Base-by-base conservation (phyloP, 2,888 invertebrate genomes). In the Macrophya alboannulata region DNA sequence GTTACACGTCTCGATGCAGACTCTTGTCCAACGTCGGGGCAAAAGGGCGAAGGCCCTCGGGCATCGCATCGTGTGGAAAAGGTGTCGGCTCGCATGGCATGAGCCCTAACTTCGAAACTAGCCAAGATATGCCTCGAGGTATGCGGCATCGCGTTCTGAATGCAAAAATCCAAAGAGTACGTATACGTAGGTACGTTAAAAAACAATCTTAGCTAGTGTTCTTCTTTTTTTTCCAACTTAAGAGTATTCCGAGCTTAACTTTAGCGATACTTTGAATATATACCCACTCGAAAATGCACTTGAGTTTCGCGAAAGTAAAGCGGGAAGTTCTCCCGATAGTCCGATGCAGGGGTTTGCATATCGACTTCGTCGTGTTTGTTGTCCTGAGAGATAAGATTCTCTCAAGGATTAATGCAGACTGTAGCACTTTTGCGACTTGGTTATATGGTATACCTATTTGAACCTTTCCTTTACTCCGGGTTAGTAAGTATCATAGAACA, bases 91-190 rank as follows among this genome's bases (percentile, higher is more conserved):
- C 8, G 21, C 51, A 55, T 77, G 77, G 77, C 55, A 51, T 9
- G 55, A 55, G 55, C 55, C 77, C 77, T 77, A 77, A 77, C 77
- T 77, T 77, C 37, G 55, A 31, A 77, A 77, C 77, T 55, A 43
- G 45, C 21, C 45, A 48, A 74, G 74, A 45, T 74, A 45, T 43
- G 74, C 74, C 45, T 31, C 31, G 17, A 68, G 68, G 68, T 37
- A 68, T 37, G 68, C 68, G 68, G 74, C 45, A 25, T 48, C 45
- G 43, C 10, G 48, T 25, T 72, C 12, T 15, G 43, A 45, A 68
- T 37, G 68, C 37, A 68, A 68, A 68, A 55, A n/a, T 55, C 8
- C n/a, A 55, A 55, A 17, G 55, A 8, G 55, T n/a, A 62, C 21
- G 21, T 17, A 62, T 21, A 40, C 37, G 71, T 21, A 45, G 45